Evolutionary conservation across 2,113 vertebrate genomes (phyloP).

Genomic region (Asarcornis scutulata): DNA sequence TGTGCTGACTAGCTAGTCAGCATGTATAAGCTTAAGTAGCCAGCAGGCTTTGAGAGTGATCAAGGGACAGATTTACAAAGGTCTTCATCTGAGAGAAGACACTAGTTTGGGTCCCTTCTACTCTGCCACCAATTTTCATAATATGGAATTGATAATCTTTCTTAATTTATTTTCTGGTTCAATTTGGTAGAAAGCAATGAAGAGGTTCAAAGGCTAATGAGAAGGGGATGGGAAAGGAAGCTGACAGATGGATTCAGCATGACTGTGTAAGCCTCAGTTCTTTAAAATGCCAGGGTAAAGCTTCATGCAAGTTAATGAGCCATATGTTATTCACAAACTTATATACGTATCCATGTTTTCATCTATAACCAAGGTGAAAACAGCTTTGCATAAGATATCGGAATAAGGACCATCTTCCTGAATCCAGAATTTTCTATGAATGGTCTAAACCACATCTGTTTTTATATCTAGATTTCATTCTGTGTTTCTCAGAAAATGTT

Average conservation of each 20-base stretch:
- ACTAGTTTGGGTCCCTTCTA: neutral
- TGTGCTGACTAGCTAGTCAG: neutral
- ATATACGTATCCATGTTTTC: neutral
- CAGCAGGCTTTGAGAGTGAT: neutral
- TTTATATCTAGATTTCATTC: neutral
- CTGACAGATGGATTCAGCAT: neutral
- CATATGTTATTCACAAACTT: neutral
- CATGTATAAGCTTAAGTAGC: neutral
- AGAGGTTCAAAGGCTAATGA: neutral
- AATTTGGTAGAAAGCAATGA: neutral
- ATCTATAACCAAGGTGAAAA: neutral
- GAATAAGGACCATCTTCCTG: neutral
- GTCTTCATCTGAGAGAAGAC: neutral
- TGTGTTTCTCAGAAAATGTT: neutral
- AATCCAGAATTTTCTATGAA: neutral
- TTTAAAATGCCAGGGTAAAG: neutral
- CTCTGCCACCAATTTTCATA: neutral
- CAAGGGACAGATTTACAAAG: neutral
- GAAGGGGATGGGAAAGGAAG: neutral
- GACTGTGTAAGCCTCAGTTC: neutral
- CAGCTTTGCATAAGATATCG: neutral
- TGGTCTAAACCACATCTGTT: neutral
- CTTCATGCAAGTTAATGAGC: neutral
- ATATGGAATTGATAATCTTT: neutral
- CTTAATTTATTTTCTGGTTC: neutral